A percentile compares a stretch with the other conserved stretches of the same genome.
These are phyloP conservation scores for Tapera naevia DNA, from an alignment of 2,797 vertebrate genomes.

Conservation along the genomic window DNA sequence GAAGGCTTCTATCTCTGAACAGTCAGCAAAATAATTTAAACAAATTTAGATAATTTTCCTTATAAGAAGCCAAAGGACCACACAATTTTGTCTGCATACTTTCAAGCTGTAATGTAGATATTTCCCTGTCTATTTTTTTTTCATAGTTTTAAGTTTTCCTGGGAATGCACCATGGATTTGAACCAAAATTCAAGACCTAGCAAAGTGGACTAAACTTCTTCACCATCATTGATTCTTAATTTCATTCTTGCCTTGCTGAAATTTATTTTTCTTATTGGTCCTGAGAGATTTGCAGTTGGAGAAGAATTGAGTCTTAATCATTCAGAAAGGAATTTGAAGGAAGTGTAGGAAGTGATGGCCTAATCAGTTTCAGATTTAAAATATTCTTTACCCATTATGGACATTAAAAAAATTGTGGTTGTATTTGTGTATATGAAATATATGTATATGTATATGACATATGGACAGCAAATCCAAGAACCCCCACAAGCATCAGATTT, in stretches of 20 bases:
- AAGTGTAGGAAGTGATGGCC: background rate
- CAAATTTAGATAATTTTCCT: background rate
- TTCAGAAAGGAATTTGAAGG: background rate
- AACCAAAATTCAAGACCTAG: background rate
- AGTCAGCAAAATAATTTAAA: background rate
- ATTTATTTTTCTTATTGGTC: background rate
- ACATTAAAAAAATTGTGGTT: background rate
- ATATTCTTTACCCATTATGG: background rate
- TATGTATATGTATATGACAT: no score
- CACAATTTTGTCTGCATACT: background rate
- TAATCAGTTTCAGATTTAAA: background rate
- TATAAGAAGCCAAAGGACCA: background rate
- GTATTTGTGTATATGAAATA: background rate
- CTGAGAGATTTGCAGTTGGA: background rate
- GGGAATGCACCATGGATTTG: background rate
- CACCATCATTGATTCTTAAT: background rate
- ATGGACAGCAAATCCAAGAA: background rate
- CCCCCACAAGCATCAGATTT: background rate
- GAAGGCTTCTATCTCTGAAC: background rate
- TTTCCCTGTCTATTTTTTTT: background rate
- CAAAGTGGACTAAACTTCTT: background rate
- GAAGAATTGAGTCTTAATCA: background rate
- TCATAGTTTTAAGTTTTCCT: background rate
- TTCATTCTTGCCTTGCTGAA: background rate
- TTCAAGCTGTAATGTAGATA: background rate